Base-by-base conservation (phyloP, 2,797 vertebrate species). In the Xiphophorus birchmanni region DNA sequence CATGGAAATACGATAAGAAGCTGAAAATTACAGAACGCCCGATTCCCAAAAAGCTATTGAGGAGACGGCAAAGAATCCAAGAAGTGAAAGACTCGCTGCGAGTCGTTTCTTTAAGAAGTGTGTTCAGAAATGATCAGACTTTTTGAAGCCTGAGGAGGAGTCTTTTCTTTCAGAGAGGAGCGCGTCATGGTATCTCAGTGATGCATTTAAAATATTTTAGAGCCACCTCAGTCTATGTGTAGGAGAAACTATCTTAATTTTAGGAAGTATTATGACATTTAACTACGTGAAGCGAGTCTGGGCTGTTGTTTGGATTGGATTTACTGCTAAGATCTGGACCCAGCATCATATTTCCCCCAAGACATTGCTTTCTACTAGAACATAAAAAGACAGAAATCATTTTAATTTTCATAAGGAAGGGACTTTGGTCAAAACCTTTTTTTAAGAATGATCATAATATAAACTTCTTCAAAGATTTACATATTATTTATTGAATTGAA, bases 1-100 rank as follows among this genome's bases (percentile, higher is more conserved):
- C 87, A 87, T 78, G 63, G 84, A 88, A 88, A 86, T 87, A 83
- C 79, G 90, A 90, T 91, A 89, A 92, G 82, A 79, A 37, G 81
- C 84, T 29, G 50, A 80, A 77, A 90, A 88, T 86, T 44, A 80
- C 76, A 77, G 32, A 82, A 85, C 4, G 69, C 65, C n/a, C 40
- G 42, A 81, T 83, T 89, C 42, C 80, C 72, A 86, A 90, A 88
- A 82, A 47, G 82, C 63, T 73, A 54, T 78, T 83, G 80, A 75
- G 79, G 84, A 65, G 84, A 85, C 74, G 82, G 85, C 76, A 32
- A 80, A 82, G 79, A 76, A 85, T 76, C 79, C 42, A 79, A 80
- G 73, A 74, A 45, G 79, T 83, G 75, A 90, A 90, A 90, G 82
- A 50, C 21, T 54, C 73, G 80, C 88, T 76, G 77, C 82, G 78